Evolutionary conservation across 2,113 vertebrate species (phyloP).

Genomic region (Scortum barcoo): DNA sequence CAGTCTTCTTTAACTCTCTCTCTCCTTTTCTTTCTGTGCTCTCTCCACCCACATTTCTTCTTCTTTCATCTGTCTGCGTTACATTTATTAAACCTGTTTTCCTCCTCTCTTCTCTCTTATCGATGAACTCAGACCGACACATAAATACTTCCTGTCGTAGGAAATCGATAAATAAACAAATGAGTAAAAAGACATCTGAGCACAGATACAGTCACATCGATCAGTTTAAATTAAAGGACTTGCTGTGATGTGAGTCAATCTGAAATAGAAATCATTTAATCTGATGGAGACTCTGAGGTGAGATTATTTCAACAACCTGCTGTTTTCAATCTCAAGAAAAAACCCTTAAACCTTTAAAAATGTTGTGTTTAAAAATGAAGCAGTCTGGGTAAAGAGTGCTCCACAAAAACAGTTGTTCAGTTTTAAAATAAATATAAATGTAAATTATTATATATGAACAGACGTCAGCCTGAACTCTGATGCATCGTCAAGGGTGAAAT

Average conservation of each 20-base stretch:
- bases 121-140: conserved; percentile 23
- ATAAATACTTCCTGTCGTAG: conserved; percentile 2
- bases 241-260: neutral
- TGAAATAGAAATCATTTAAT: no score
- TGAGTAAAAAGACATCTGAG: neutral
- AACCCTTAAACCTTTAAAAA: no score
- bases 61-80: conserved; percentile 17
- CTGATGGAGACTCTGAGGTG: neutral
- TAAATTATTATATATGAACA: no score
- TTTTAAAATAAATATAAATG: no score
- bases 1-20: neutral
- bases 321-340: no score
- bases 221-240: neutral
- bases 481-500: no score
- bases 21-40: neutral
- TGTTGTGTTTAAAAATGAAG: no score
- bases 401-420: no score
- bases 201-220: neutral
- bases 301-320: no score
- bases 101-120: neutral
- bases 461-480: no score
- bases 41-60: neutral
- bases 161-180: conserved; percentile 18
- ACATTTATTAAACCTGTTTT: neutral
- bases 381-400: no score